phyloP scores from a whole-genome alignment of 1,140 invertebrate species.

The Drosophila fuyamai region DNA sequence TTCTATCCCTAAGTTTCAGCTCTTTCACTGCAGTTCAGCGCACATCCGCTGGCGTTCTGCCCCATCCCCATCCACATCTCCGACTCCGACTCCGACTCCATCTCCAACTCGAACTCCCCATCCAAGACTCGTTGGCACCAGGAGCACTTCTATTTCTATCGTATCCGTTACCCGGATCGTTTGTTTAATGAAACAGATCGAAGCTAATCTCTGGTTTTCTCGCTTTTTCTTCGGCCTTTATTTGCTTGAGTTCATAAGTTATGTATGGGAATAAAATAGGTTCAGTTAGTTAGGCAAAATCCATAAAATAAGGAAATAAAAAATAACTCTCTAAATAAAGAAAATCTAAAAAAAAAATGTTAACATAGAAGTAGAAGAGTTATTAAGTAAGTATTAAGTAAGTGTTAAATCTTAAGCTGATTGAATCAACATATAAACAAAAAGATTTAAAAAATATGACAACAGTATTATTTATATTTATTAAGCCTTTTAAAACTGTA shows the following conservation, averaged over 20 bases:
- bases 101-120: background rate
- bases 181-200: slow-evolving; percentile 40
- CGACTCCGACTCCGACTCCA: slow-evolving; percentile 1
- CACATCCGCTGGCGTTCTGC: slow-evolving; percentile 34
- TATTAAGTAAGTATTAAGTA: too few relatives aligned
- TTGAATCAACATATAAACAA: too few relatives aligned
- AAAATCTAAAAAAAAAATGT: too few relatives aligned
- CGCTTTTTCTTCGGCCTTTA: slow-evolving; percentile 6
- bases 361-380: too few relatives aligned
- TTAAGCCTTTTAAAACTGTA: too few relatives aligned
- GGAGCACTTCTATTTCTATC: slow-evolving; percentile 15
- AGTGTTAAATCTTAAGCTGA: too few relatives aligned
- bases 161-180: slow-evolving; percentile 47
- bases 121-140: slow-evolving; percentile 50
- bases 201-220: slow-evolving; percentile 34
- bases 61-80: background rate
- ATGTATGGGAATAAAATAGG: too few relatives aligned
- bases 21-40: slow-evolving; percentile 28
- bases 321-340: background rate
- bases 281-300: background rate
- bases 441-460: too few relatives aligned
- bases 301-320: background rate
- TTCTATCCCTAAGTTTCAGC: slow-evolving; percentile 46
- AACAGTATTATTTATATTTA: too few relatives aligned
- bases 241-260: slow-evolving; percentile 9